These are phyloP conservation scores for Percopsis omiscomaycus DNA, from an alignment of 2,797 vertebrate species.

Conservation along the genomic window DNA sequence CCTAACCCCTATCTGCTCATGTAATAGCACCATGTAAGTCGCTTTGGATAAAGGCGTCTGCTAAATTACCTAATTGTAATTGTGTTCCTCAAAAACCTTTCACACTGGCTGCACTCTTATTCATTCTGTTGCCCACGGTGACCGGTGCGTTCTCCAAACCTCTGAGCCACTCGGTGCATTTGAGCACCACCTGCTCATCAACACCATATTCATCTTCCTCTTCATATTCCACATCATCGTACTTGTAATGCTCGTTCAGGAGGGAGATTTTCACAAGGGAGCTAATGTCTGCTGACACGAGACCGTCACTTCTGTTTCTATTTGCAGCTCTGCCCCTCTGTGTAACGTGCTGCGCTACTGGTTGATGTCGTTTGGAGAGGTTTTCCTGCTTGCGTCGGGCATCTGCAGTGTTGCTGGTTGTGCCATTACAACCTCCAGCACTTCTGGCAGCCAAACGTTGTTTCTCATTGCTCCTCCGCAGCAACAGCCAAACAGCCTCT, in stretches of 20 bases:
- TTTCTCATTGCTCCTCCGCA: constrained; percentile 73
- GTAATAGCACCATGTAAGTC: too few species aligned
- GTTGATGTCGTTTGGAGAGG: constrained; percentile 32
- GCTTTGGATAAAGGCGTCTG: too few species aligned
- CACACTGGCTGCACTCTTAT: constrained; percentile 23
- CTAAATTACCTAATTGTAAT: too few species aligned
- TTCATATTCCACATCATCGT: constrained; percentile 89
- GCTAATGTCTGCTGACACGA: constrained; percentile 54
- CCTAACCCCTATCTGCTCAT: too few species aligned
- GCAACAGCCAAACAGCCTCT: constrained; percentile 77
- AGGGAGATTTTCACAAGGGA: constrained; percentile 81
- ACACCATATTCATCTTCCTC: constrained; percentile 65
- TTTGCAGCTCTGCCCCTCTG: constrained; percentile 12
- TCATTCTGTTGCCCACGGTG: constrained; percentile 23
- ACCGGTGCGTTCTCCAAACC: constrained; percentile 80
- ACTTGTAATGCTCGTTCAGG: constrained; percentile 82
- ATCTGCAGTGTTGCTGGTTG: constrained; percentile 30
- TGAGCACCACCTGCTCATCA: constrained; percentile 81
- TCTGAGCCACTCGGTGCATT: constrained; percentile 87
- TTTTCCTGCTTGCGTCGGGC: constrained; percentile 49
- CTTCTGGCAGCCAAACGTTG: constrained; percentile 40
- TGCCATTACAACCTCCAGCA: constrained; percentile 7
- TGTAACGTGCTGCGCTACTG: constrained; percentile 8
- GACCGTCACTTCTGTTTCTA: constrained; percentile 4
- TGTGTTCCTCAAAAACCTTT: constrained; percentile 43